Base-by-base conservation (phyloP, 2,113 vertebrate genomes). In the Percina caprodes region DNA sequence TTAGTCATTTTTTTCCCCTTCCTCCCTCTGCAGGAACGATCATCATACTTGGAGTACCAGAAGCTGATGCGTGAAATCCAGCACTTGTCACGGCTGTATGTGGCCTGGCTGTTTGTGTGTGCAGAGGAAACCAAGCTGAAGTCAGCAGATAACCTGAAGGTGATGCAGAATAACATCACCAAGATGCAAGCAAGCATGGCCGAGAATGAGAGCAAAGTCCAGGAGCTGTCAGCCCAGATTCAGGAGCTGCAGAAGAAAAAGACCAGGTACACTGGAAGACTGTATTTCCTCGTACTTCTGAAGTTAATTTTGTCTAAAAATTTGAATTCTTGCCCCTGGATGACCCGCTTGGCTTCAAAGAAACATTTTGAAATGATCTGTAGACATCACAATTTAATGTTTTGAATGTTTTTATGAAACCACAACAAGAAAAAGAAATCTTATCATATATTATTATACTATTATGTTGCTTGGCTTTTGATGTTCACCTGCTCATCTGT, bases 21-120 rank as follows among this genome's bases (percentile, higher is more conserved):
- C 12, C 23, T 61, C 6, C 18, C 26, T 86, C 61, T 19, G 1
- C 90, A 99, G 98, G 97, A 97, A 74, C 94, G 95, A 69, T 93
- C 96, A 4, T 96, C 93, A 0, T 99, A 97, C 75, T 90, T 99
- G 86, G 97, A 99, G 81, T 98, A 98, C 84, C 98, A 99, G 80
- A 99, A 98, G 91, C 33, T 97, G 74, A 89, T 93, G 84, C 94
- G 95, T 56, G 94, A 96, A 92, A 94, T 97, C 46, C 97, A 99
- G 86, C 96, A 97, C 83, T 84, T 99, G 87, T 96, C 88, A 0
- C 96, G 92, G 11, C 83, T 98, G 6, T 98, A 94, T 63, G 80
- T 96, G 83, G 98, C 98, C 60, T 96, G 98, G 88, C 91, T 97
- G 63, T 99, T 98, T 92, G 80, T 95, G 67, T 82, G 95, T 18